Evolutionary conservation across 23 tunicate genomes (phyloP).

Genomic region (Aplidium turbinatum): DNA sequence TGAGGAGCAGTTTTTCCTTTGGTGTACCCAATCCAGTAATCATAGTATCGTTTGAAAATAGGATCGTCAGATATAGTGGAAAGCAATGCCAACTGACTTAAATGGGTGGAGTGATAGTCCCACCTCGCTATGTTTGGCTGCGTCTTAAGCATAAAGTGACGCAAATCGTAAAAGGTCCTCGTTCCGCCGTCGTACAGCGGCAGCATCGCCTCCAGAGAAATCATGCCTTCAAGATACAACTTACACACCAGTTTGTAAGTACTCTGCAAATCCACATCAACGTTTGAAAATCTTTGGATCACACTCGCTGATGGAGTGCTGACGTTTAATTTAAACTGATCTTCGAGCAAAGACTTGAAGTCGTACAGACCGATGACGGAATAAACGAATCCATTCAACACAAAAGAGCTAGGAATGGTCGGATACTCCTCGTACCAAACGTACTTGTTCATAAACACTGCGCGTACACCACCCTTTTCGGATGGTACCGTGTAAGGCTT

Average conservation of each 20-base stretch:
- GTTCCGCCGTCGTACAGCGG: slow-evolving; percentile 94
- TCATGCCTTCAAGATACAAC: slow-evolving; percentile 77
- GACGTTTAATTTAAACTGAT: slow-evolving; percentile 23
- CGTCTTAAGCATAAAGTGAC: slow-evolving; percentile 64
- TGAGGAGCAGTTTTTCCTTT: slow-evolving; percentile 81
- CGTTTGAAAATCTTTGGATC: neutral
- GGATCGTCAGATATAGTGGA: slow-evolving; percentile 66
- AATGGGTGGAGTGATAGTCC: slow-evolving; percentile 96
- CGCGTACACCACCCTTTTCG: slow-evolving; percentile 74
- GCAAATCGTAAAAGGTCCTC: slow-evolving; percentile 86
- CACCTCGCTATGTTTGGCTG: slow-evolving; percentile 96
- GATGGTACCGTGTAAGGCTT: slow-evolving; percentile 73
- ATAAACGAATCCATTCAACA: slow-evolving; percentile 93
- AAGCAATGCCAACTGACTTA: slow-evolving; percentile 80
- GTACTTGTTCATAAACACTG: slow-evolving; percentile 78
- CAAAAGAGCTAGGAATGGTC: slow-evolving; percentile 74
- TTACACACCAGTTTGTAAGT: slow-evolving; percentile 33
- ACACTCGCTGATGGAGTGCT: neutral
- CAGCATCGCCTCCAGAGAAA: slow-evolving; percentile 76
- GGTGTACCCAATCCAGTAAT: slow-evolving; percentile 73
- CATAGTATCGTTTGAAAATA: slow-evolving; percentile 52
- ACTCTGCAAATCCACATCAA: slow-evolving; percentile 11
- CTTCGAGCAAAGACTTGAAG: slow-evolving; percentile 63
- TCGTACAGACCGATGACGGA: slow-evolving; percentile 90
- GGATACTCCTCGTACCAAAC: slow-evolving; percentile 99